These are phyloP conservation scores for Branchinecta lynchi DNA, from an alignment of 1,140 invertebrate genomes.

Conservation along the genomic window DNA sequence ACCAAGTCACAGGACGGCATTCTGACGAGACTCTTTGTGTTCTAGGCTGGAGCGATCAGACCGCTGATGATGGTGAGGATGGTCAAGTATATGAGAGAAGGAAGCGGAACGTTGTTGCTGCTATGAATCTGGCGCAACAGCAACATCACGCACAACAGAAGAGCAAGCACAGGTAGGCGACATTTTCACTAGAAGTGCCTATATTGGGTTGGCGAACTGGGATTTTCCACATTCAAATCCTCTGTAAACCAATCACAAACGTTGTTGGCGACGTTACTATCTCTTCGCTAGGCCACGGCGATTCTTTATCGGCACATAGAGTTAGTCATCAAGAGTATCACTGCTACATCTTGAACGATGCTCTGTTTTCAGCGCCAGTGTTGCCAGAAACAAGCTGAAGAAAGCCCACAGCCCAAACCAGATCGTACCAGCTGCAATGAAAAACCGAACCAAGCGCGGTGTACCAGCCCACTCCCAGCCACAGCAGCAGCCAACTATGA, in stretches of 20 bases:
- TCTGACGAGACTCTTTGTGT: not conserved
- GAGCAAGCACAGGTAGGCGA: not conserved
- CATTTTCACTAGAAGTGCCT: not conserved
- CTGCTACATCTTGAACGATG: too few species aligned
- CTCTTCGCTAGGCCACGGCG: too few species aligned
- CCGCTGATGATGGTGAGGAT: not conserved
- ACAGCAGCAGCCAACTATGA: not conserved
- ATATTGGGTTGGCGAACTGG: too few species aligned
- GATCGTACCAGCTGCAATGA: not conserved
- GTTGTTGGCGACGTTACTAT: too few species aligned
- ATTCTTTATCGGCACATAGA: too few species aligned
- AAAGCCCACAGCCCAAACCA: not conserved
- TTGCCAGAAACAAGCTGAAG: not conserved
- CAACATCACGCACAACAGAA: not conserved
- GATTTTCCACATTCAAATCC: too few species aligned
- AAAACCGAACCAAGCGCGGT: not conserved
- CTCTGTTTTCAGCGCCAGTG: not conserved
- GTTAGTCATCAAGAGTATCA: too few species aligned
- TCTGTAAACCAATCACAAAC: too few species aligned
- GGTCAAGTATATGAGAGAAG: not conserved
- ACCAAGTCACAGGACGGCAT: too few species aligned
- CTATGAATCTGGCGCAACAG: not conserved
- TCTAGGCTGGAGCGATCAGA: conserved; percentile 2
- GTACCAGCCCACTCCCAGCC: not conserved
- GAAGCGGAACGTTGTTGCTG: not conserved